Percentiles rank a stretch among this genome's conserved stretches.
phyloP scores from a whole-genome alignment of 2,797 vertebrate genomes.

The Sternotherus odoratus region DNA sequence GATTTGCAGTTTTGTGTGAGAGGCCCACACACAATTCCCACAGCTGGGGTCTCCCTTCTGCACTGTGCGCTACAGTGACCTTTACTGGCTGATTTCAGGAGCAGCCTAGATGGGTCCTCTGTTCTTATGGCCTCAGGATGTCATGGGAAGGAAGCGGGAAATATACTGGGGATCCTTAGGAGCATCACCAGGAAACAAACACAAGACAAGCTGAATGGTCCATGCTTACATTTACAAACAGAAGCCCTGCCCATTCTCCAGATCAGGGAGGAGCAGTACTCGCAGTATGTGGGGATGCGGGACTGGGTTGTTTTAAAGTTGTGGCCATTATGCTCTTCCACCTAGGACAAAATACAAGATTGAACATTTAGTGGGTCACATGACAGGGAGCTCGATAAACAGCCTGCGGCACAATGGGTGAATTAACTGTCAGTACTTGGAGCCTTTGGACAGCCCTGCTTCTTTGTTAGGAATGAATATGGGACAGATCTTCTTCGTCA shows the following conservation, averaged over 20 bases:
- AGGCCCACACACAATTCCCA: not conserved
- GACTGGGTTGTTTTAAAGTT: conserved; percentile 98
- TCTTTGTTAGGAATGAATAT: not conserved
- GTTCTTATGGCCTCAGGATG: not conserved
- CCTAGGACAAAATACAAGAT: conserved; percentile 78
- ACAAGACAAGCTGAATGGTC: not conserved
- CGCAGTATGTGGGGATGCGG: conserved; percentile 98
- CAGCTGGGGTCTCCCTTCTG: not conserved
- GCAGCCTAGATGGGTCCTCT: not conserved
- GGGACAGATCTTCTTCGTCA: not conserved
- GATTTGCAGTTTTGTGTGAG: fast-evolving
- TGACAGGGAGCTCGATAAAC: not conserved
- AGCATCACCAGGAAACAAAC: not conserved
- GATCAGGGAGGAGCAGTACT: conserved; percentile 97
- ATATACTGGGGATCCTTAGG: not conserved
- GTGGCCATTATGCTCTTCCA: conserved; percentile 97
- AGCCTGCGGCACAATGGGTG: not conserved
- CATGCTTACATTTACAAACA: conserved; percentile 95
- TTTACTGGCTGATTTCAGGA: not conserved
- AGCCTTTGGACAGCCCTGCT: not conserved
- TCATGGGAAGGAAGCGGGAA: not conserved
- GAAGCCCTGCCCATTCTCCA: conserved; percentile 99
- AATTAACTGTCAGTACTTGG: not conserved
- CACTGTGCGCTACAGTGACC: not conserved
- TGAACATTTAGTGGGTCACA: conserved; percentile 27